Evolutionary conservation across 1,140 invertebrate genomes (phyloP).

Genomic region (Pogonognathellus flavescens): DNA sequence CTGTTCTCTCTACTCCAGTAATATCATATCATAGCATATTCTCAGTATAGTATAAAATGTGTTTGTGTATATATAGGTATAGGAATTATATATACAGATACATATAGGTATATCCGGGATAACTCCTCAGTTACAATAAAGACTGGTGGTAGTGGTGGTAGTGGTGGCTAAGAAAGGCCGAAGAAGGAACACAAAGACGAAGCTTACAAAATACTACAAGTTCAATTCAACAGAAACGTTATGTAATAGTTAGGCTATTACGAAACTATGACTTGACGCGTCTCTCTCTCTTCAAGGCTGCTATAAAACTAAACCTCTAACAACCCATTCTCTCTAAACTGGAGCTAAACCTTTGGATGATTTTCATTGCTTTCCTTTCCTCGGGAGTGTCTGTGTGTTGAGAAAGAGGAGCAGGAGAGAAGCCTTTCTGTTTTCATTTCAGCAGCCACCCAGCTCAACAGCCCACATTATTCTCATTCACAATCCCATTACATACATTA

Average conservation of each 20-base stretch:
- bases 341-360: conserved; percentile 31
- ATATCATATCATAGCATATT: too few relatives aligned
- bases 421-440: conserved; percentile 14
- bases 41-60: too few relatives aligned
- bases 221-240: conserved; percentile 1
- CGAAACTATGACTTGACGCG: conserved; percentile 11
- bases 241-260: conserved; percentile 3
- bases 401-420: background rate
- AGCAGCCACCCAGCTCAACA: conserved; percentile 12
- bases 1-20: background rate
- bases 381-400: background rate
- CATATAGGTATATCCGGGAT: background rate
- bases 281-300: conserved; percentile 7
- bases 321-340: conserved; percentile 32
- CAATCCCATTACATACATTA: conserved; percentile 49
- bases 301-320: conserved; percentile 41
- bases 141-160: too few relatives aligned
- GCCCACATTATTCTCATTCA: conserved; percentile 29
- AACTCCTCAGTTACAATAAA: too few relatives aligned
- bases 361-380: background rate
- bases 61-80: too few relatives aligned
- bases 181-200: background rate
- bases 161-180: background rate
- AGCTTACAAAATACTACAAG: background rate
- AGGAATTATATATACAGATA: background rate